Evolutionary conservation across 2,113 vertebrate species (phyloP).

Genomic region (Hipposideros armiger): DNA sequence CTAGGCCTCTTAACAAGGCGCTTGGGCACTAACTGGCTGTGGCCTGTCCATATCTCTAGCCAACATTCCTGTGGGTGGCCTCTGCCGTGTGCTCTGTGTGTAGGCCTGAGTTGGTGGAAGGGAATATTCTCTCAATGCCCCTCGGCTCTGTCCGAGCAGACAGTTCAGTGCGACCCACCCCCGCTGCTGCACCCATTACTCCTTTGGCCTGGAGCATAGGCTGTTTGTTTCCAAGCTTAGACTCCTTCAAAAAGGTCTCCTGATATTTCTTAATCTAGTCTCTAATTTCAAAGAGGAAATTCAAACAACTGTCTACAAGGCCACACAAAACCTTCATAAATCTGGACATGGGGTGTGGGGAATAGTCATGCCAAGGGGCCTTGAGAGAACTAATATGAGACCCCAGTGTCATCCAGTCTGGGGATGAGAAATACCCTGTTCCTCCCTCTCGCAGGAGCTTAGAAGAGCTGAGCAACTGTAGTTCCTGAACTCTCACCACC

Average conservation of each 20-base stretch:
- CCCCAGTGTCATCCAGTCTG: background rate
- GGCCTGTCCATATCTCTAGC: background rate
- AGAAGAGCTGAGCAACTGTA: background rate
- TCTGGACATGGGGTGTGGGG: background rate
- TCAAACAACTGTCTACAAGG: background rate
- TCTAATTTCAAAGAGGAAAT: slow-evolving; percentile 57
- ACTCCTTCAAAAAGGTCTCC: background rate
- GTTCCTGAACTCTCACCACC: slow-evolving; percentile 60
- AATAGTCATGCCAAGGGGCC: background rate
- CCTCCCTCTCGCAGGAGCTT: background rate
- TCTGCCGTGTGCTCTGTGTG: background rate
- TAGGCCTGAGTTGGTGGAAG: background rate
- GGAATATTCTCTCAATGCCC: background rate
- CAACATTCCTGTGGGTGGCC: background rate
- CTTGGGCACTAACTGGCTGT: background rate
- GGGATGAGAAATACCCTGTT: background rate
- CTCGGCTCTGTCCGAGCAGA: background rate
- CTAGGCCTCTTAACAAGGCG: background rate
- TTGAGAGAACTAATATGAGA: background rate
- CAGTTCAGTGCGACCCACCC: background rate
- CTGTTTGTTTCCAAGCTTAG: background rate
- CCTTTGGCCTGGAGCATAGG: background rate
- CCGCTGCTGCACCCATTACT: background rate
- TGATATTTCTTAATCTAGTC: slow-evolving; percentile 34
- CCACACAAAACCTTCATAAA: slow-evolving; percentile 50